Evolutionary conservation across 2,888 invertebrate genomes (phyloP).

Genomic region (Oligia fasciuncula): DNA sequence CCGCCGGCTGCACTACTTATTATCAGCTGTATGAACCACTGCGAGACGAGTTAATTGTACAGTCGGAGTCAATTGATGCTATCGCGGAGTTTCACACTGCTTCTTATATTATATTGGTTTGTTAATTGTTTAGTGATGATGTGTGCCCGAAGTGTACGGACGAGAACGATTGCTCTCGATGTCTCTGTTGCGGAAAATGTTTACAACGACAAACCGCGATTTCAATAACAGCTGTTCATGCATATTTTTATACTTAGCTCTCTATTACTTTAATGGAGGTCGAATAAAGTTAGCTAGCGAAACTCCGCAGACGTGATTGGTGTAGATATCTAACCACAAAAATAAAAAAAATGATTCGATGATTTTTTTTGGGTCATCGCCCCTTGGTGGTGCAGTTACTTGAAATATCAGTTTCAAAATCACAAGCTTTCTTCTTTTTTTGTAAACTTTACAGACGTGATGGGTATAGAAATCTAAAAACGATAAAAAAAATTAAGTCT

Average conservation of each 20-base stretch:
- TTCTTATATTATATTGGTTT: slow-evolving; percentile 44
- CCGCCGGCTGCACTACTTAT: slow-evolving; percentile 42
- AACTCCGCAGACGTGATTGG: no score
- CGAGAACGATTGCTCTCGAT: slow-evolving; percentile 23
- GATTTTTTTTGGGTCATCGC: no score
- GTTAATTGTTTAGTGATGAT: slow-evolving; percentile 39
- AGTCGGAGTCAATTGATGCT: slow-evolving; percentile 31
- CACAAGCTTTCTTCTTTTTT: no score
- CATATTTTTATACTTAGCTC: not conserved
- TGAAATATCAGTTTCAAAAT: no score
- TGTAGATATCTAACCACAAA: no score
- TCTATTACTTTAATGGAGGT: not conserved
- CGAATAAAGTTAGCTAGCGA: no score
- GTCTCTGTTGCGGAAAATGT: not conserved
- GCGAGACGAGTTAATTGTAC: slow-evolving; percentile 47
- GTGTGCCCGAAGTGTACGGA: slow-evolving; percentile 19
- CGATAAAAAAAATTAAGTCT: no score
- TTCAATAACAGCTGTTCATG: not conserved
- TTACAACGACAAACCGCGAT: not conserved
- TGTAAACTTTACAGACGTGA: no score
- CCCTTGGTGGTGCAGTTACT: no score
- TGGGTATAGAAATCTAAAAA: no score
- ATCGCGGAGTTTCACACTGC: slow-evolving; percentile 46
- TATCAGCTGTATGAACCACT: slow-evolving; percentile 12
- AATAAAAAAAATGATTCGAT: no score